Evolutionary conservation across 2,113 vertebrate species (phyloP), one percentile per base, ranked within the genome.

Genomic region (Acrocephalus arundinaceus): DNA sequence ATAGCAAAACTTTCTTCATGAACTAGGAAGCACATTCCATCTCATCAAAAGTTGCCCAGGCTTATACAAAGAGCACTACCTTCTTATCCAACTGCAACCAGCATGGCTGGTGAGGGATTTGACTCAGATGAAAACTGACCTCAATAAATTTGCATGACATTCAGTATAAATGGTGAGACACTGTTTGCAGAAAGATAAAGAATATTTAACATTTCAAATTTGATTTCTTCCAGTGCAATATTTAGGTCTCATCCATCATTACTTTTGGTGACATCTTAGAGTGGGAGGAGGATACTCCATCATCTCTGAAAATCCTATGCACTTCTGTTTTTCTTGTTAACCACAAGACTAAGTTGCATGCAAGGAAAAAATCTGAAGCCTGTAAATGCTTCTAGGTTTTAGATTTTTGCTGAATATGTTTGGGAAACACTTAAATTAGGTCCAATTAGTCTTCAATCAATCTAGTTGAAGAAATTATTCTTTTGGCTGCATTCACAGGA

Each of bases 381-480:
- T 71, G 39, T 67, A 89, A 87, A 89, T 77, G 30, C 52, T 78
- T 13, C 77, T 52, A 65, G 80, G 66, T 82, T 75, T 92, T 61
- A 91, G 66, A 72, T 68, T 89, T 90, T 87, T 97, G 39, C 72
- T 72, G 41, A 72, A 76, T 31, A 75, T 95, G 61, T 92, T 95
- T 95, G 70, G 73, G 68, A 94, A 95, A 95, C 87, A 92, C 66
- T 92, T 87, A 90, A 77, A 94, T 95, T 95, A 92, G 70, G 78
- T 75, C 70, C 61, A 89, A 92, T 92, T 95, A 94, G 54, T 84
- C 91, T 95, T 89, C 79, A 94, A 94, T 93, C 89, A 81, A 30
- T 85, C 80, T 91, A 87, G 89, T 41, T 79, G 86, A 89, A 92
- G 52, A 94, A 96, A 94, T 91, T 87, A 94, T 87, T 89, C 45